Base-by-base conservation (phyloP, 2,113 vertebrate genomes). In the Lutjanus erythropterus region DNA sequence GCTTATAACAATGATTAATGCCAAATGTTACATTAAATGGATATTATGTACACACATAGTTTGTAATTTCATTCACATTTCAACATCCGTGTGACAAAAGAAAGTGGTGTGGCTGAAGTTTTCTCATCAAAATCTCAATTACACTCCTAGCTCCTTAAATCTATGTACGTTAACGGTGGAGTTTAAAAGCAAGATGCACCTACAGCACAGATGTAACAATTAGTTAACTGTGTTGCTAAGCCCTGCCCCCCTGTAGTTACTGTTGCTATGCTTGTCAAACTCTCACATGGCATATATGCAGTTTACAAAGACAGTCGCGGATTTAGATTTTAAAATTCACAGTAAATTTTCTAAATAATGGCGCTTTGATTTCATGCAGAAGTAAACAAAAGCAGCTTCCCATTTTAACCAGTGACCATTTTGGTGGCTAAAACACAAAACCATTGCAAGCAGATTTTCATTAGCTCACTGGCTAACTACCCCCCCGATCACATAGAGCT, bases 1-100 rank as follows among this genome's bases (percentile, higher is more conserved):
- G 92, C 91, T 93, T 94, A 95, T 94, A 90, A 94, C 80, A 80
- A 88, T 56, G 80, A 93, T 88, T 86, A 93, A 93, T 90, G 90
- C 82, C 87, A 86, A 88, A 89, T 66, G 37, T 81, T 89, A 91
- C 88, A 91, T 37, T 62, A 64, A 81, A 82, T 73, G 19, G 59
- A 71, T 80, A 71, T 50, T 93, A 90, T 91, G 55, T 85, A 92
- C 89, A 92, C 60, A 33, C 59, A 72, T 31, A 77, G 37, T 55
- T 66, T 58, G 60, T 76, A 58, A 70, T 84, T 65, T 86, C 67
- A 53, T 92, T 93, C 92, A 92, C 90, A 91, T 91, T 93, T 92
- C 75, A 80, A 76, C 84, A 79, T 80, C 76, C 65, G 62, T 6
- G 44, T 70, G 85, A 89, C 78, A 87, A 84, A 90, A 87, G 31